These are phyloP conservation scores for Mystacides longicornis DNA, from an alignment of 2,888 invertebrate species.

Conservation along the genomic window DNA sequence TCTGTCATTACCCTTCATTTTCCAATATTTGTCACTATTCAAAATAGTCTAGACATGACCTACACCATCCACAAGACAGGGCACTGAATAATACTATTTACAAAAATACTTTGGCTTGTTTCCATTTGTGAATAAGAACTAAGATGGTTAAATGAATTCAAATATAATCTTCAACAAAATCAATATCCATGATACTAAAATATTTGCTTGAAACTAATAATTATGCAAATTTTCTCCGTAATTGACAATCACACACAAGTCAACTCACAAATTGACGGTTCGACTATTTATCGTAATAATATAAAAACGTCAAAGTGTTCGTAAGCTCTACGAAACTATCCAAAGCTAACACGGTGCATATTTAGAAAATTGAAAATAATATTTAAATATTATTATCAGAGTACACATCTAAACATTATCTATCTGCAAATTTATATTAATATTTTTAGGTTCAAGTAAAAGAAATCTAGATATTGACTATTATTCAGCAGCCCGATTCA, in stretches of 20 bases:
- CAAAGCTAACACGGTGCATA: background rate
- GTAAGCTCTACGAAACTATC: slow-evolving; percentile 3
- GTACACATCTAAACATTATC: too few species aligned
- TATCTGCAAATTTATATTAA: too few species aligned
- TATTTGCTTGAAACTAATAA: slow-evolving; percentile 12
- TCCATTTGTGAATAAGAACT: background rate
- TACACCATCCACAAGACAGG: slow-evolving; percentile 17
- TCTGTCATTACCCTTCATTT: slow-evolving; percentile 55
- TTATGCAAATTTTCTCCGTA: slow-evolving; percentile 17
- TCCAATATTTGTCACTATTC: slow-evolving; percentile 32
- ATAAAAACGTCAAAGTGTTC: slow-evolving; percentile 15
- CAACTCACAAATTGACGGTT: slow-evolving; percentile 18
- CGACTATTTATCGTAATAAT: slow-evolving; percentile 21
- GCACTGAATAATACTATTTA: background rate
- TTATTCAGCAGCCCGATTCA: too few species aligned
- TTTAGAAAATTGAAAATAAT: too few species aligned
- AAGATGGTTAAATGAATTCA: background rate
- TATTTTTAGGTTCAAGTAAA: too few species aligned
- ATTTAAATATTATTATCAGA: too few species aligned
- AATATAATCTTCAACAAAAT: background rate
- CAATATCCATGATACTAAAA: slow-evolving; percentile 12
- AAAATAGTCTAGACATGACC: slow-evolving; percentile 19
- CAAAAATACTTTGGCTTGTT: background rate
- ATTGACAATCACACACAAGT: slow-evolving; percentile 19
- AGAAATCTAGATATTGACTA: too few species aligned